These are phyloP conservation scores for Petrocephalus sullivani DNA, from an alignment of 2,797 vertebrate species.

Conservation along the genomic window DNA sequence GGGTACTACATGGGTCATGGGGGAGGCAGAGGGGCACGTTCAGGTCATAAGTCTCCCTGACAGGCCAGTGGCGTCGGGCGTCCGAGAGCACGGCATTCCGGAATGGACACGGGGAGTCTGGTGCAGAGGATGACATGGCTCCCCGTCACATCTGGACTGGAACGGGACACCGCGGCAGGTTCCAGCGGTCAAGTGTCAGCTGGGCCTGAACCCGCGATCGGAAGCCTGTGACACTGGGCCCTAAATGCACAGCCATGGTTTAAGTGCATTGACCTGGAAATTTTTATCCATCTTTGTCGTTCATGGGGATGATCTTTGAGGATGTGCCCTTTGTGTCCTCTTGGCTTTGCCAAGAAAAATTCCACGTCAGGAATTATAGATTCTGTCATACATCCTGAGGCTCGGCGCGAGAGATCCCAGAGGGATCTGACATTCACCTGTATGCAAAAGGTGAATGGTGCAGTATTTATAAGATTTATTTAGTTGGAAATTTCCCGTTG, in stretches of 20 bases:
- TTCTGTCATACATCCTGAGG: background rate
- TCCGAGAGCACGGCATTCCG: conserved; percentile 58
- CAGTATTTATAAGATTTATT: background rate
- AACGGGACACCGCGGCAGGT: conserved; percentile 50
- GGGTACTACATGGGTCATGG: background rate
- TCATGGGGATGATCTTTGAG: background rate
- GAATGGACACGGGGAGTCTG: background rate
- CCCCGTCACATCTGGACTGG: conserved; percentile 58
- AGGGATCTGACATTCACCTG: background rate
- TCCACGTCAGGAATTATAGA: background rate
- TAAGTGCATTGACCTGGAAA: background rate
- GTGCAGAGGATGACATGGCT: conserved; percentile 28
- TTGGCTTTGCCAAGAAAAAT: background rate
- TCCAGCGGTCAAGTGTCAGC: background rate
- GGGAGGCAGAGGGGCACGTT: conserved; percentile 23
- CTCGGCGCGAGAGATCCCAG: background rate
- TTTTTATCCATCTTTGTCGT: background rate
- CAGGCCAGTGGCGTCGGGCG: conserved; percentile 62
- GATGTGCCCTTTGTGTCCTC: background rate
- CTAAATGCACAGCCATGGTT: background rate
- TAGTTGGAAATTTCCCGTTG: background rate
- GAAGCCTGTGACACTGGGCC: background rate
- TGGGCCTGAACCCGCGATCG: background rate
- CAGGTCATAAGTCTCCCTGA: conserved; percentile 63
- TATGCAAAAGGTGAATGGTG: background rate